Base-by-base conservation (phyloP, 2,113 vertebrate species). In the Periophthalmus modestus region DNA sequence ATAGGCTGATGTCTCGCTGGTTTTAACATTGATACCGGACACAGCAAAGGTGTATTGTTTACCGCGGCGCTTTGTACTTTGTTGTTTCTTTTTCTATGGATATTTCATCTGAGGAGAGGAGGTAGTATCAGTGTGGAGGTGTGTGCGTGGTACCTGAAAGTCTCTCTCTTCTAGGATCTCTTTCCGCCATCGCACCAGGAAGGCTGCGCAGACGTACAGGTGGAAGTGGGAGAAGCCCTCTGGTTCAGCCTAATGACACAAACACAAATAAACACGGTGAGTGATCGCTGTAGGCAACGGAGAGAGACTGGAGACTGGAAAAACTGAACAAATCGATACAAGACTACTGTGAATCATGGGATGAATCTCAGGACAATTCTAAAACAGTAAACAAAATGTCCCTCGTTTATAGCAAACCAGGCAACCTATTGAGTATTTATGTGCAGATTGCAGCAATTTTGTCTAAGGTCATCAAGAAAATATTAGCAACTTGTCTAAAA, bases 151-250 rank as follows among this genome's bases (percentile, higher is more conserved):
- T 94, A 99, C 97, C 90, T 99, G 97, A 86, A 98, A 99, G 82
- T 98, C 93, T 71, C 79, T 88, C 79, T 94, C 92, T 28, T 94
- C 93, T 2, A 94, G 86, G 70, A 94, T 94, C 94, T 93, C 94
- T 87, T 95, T 97, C 87, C 95, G 95, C 97, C 97, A 99, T 70
- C 93, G 92, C 85, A 98, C 93, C 77, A 99, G 94, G 88, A 99
- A 99, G 80, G 97, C 97, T 5, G 97, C 97, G 24, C 97, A 98
- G 61, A 99, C 97, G 2, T 99, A 99, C 73, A 99, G 88, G 91
- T 99, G 97, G 92, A 99, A 99, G 74, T 95, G 97, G 66, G 97
- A 98, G 92, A 99, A 99, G 28, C 97, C 97, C 87, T 99, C 97
- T 14, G 97, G 97, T 92, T 99, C 97, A 58, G 97, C 95, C 97